Evolutionary conservation across 2,797 vertebrate genomes (phyloP), one percentile per base, ranked within the genome.

Genomic region (Neostethus bicornis): DNA sequence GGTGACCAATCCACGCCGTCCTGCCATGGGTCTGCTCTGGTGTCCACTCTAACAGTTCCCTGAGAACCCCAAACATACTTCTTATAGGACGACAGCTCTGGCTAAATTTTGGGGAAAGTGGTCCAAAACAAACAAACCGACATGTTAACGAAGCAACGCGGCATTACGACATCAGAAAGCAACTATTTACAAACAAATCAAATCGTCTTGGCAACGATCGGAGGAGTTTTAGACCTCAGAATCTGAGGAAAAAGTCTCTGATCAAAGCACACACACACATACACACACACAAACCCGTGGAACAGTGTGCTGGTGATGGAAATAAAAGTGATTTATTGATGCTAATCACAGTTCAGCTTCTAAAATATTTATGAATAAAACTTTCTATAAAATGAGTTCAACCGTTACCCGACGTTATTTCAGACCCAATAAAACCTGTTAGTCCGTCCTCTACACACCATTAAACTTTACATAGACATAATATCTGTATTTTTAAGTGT

Each of bases 51-150:
- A 37, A 84, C 73, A 78, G 68, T 89, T 91, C 90, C 90, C 90
- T 92, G 91, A 92, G 90, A 90, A 86, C 86, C 86, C 83, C 79
- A 84, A 81, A 81, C 68, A 65, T 63, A 76, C 60, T 76, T 79
- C 58, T 55, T 69, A 67, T 69, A 66, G 14, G 20, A 89, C 79
- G 81, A 81, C 79, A 82, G 76, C 66, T 77, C 81, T 73, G 81
- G 75, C 76, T 84, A 78, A 77, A 84, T 35, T 73, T 72, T 65
- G 77, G 81, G 71, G 70, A 61, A 16, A 31, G 64, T 38, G 61
- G 64, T 65, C 75, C 65, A 61, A 64, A 79, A 84, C 31, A 13
- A 70, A 52, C n/a, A 60, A 46, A 28, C 44, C n/a, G 31, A 72
- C 42, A 55, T 61, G 53, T 61, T 54, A 73, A 75, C 25, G 23